Base-by-base conservation (phyloP, 2,888 invertebrate genomes). In the Brachyopa scutellaris region DNA sequence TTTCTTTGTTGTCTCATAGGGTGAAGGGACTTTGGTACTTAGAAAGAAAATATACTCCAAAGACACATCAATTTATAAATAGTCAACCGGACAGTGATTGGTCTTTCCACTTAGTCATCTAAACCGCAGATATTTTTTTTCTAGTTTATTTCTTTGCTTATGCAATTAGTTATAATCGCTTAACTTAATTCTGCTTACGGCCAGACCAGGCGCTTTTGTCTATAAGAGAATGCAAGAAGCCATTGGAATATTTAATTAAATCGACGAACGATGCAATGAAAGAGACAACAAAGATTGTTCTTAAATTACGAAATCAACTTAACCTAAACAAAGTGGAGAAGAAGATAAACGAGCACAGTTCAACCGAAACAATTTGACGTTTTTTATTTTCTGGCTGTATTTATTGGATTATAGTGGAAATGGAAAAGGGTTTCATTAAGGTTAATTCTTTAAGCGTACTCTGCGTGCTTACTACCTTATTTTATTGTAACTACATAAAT, bases 1-100 rank as follows among this genome's bases (percentile, higher is more conserved):
- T 69, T 55, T 19, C 66, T 74, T 74, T 74, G 74, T 74, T 57
- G 74, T 74, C 74, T 66, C 49, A 15, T 4, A 62, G 33, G 62
- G 42, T 73, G 31, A 38, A 72, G 62, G 72, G 42, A 51, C 69
- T 47, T 6, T 45, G 2, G n/a, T 59, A 13, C 38, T 26, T 26
- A 26, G 26, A 26, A n/a, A n/a, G n/a, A n/a, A n/a, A n/a, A n/a
- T n/a, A n/a, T n/a, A n/a, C n/a, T n/a, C n/a, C n/a, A n/a, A n/a
- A n/a, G n/a, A n/a, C n/a, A n/a, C n/a, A 53, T 11, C n/a, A n/a
- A n/a, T n/a, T n/a, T 36, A 8, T n/a, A 19, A 42, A 31, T 19
- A 31, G 51, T 31, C 15, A 26, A 8, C 8, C 13, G 4, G 26
- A 26, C 1, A 15, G 1, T n/a, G n/a, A n/a, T n/a, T n/a, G n/a